These are phyloP conservation scores for cat (Felis catus) DNA, from an alignment of 2,113 vertebrate genomes.

Conservation along the genomic window F.catus_Fca126_mat1.0 CM031414.1:22268501-22269000, in stretches of 20 bases:
- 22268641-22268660: slow-evolving; percentile 76
- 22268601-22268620: slow-evolving; percentile 71
- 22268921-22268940: slow-evolving; percentile 25
- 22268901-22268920: background rate
- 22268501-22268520: background rate
- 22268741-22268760: background rate
- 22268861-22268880: background rate
- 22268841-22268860: background rate
- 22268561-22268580: slow-evolving; percentile 63
- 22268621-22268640: slow-evolving; percentile 62
- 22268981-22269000: background rate
- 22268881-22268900: background rate
- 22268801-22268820: background rate
- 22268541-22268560: slow-evolving; percentile 40
- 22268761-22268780: background rate
- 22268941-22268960: background rate
- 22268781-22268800: background rate
- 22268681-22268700: slow-evolving; percentile 55
- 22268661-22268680: slow-evolving; percentile 2
- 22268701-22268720: slow-evolving; percentile 53
- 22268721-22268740: slow-evolving; percentile 47
- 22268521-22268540: slow-evolving; percentile 42
- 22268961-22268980: background rate
- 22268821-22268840: background rate
- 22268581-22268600: slow-evolving; percentile 46